A percentile compares a stretch with the other conserved stretches of the same genome.
Conservation (phyloP, 1,140 invertebrate genomes). For the Chironomus tepperi region DNA sequence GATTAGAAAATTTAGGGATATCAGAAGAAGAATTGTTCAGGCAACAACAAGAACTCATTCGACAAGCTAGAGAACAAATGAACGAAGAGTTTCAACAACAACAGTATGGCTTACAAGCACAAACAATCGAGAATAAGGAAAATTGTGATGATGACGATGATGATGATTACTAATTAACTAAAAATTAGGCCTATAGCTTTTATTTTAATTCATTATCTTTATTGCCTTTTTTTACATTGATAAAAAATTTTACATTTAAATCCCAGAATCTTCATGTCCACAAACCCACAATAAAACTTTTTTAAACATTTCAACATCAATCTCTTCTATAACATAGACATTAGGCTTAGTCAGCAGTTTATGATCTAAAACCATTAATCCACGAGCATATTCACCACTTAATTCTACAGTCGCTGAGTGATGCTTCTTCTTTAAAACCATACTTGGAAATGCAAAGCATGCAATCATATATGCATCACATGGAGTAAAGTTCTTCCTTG, state of each 20-base stretch:
- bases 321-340: constrained; percentile 43
- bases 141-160: constrained; percentile 18
- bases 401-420: constrained; percentile 49
- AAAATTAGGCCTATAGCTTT: no score
- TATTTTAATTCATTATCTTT: no score
- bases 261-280: not conserved
- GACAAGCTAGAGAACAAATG: constrained; percentile 52
- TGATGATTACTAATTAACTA: not conserved
- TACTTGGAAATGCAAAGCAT: constrained; percentile 41
- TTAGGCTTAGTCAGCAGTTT: constrained; percentile 37
- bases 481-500: constrained; percentile 32
- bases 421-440: constrained; percentile 33
- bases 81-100: not conserved
- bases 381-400: constrained; percentile 46
- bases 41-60: constrained; percentile 97
- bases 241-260: no score
- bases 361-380: constrained; percentile 52
- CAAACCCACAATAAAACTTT: constrained; percentile 31
- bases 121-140: not conserved
- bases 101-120: not conserved
- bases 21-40: constrained; percentile 94
- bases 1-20: constrained; percentile 92
- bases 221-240: no score
- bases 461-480: constrained; percentile 50
- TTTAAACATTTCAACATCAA: constrained; percentile 45